A percentile compares a stretch with the other conserved stretches of the same genome.
Evolutionary conservation across 2,113 vertebrate species (phyloP).

Genomic region (Tursiops truncatus): DNA sequence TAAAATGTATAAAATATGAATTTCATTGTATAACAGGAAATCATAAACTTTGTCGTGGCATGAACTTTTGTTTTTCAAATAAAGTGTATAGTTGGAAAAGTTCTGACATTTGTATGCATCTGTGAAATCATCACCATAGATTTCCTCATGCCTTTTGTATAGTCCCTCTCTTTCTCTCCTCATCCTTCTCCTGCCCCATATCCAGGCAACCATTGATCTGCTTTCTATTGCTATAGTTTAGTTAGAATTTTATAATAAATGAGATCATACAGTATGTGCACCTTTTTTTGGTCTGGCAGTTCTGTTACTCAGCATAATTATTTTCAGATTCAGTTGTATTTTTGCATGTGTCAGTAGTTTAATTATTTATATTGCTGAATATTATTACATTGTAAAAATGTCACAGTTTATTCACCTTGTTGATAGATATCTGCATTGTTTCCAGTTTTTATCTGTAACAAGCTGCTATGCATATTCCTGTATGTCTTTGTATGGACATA

Average conservation of each 20-base stretch:
- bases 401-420: not conserved
- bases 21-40: not conserved
- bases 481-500: not conserved
- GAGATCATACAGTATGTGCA: not conserved
- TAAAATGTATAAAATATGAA: not conserved
- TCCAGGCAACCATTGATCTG: not conserved
- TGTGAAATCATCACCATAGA: not conserved
- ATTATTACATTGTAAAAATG: not conserved
- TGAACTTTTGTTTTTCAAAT: not conserved
- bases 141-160: not conserved
- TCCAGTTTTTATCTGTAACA: not conserved
- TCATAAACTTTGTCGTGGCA: not conserved
- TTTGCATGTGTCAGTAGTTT: not conserved
- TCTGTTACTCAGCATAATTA: not conserved
- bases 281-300: not conserved
- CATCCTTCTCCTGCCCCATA: not conserved
- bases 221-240: conserved; percentile 3
- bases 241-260: not conserved
- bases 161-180: not conserved
- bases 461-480: not conserved
- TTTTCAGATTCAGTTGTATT: not conserved
- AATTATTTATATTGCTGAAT: not conserved
- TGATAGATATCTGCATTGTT: not conserved
- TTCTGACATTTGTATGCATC: not conserved
- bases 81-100: not conserved